Evolutionary conservation across 2,888 invertebrate genomes (phyloP).

Genomic region (Octodonta nipae): DNA sequence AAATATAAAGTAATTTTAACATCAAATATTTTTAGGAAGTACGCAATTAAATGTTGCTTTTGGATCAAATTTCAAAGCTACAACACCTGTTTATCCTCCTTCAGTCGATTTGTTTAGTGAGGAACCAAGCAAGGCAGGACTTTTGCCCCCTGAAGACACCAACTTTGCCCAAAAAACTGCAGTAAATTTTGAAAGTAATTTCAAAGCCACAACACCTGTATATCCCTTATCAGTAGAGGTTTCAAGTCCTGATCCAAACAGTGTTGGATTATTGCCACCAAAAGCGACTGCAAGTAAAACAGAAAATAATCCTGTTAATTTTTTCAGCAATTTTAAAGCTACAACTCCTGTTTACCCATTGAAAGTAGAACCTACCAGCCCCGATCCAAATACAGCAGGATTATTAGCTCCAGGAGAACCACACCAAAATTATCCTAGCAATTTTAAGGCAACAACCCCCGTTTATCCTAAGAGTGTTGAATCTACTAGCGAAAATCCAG

Average conservation of each 20-base stretch:
- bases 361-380: conserved; percentile 21
- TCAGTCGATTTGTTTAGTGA: conserved; percentile 11
- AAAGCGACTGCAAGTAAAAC: too few relatives aligned
- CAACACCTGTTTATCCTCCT: conserved; percentile 23
- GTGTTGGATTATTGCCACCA: conserved; percentile 21
- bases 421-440: conserved; percentile 18
- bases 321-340: conserved; percentile 21
- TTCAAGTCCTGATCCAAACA: conserved; percentile 18
- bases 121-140: neutral
- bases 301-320: conserved; percentile 13
- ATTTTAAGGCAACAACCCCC: conserved; percentile 23
- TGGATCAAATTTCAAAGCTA: too few relatives aligned
- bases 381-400: conserved; percentile 20
- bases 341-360: conserved; percentile 25
- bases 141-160: neutral
- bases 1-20: too few relatives aligned
- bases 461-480: conserved; percentile 23
- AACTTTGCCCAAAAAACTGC: neutral
- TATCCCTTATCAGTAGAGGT: conserved; percentile 24
- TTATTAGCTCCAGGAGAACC: conserved; percentile 17
- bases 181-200: conserved; percentile 20
- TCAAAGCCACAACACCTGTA: conserved; percentile 23
- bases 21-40: too few relatives aligned
- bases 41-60: too few relatives aligned
- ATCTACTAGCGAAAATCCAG: conserved; percentile 15